Percentiles rank a stretch among this genome's conserved stretches.
phyloP scores from a whole-genome alignment of 2,888 invertebrate species.

The Catocala sponsa region DNA sequence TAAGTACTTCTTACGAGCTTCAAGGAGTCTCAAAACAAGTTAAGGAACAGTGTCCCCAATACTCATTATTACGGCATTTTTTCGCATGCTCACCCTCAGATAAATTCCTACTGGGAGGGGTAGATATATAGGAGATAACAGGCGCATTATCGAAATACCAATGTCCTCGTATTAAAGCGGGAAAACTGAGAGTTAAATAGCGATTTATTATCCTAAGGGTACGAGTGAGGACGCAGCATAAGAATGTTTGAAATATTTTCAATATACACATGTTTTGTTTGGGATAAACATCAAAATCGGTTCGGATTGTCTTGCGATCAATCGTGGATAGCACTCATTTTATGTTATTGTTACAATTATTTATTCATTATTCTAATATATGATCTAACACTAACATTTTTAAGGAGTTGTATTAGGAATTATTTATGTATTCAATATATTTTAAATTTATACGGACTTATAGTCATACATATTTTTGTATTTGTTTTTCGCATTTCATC shows the following conservation, averaged over 20 bases:
- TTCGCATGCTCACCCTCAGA: conserved; percentile 79
- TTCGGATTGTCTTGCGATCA: conserved; percentile 2
- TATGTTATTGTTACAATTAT: no score
- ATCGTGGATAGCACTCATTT: no score
- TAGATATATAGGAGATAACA: conserved; percentile 82
- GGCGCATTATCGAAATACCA: conserved; percentile 85
- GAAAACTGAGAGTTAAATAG: conserved; percentile 82
- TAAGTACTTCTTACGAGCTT: conserved; percentile 37
- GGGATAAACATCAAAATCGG: conserved; percentile 4
- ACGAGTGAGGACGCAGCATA: conserved; percentile 29
- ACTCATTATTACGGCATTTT: conserved; percentile 85
- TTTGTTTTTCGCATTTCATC: no score
- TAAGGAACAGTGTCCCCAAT: conserved; percentile 68
- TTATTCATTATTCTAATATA: no score
- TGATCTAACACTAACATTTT: no score
- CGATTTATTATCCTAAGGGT: conserved; percentile 77
- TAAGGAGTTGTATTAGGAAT: no score
- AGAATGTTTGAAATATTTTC: conserved; percentile 50
- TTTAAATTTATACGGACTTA: no score
- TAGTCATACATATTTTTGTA: no score
- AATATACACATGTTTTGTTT: conserved; percentile 23
- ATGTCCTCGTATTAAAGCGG: conserved; percentile 83
- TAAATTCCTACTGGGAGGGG: conserved; percentile 75
- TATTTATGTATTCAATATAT: no score
- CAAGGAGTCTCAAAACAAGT: conserved; percentile 59